Percentiles rank a stretch among this genome's conserved stretches.
Evolutionary conservation across 2,797 vertebrate species (phyloP).

Genomic region (Sebastes miniatus): DNA sequence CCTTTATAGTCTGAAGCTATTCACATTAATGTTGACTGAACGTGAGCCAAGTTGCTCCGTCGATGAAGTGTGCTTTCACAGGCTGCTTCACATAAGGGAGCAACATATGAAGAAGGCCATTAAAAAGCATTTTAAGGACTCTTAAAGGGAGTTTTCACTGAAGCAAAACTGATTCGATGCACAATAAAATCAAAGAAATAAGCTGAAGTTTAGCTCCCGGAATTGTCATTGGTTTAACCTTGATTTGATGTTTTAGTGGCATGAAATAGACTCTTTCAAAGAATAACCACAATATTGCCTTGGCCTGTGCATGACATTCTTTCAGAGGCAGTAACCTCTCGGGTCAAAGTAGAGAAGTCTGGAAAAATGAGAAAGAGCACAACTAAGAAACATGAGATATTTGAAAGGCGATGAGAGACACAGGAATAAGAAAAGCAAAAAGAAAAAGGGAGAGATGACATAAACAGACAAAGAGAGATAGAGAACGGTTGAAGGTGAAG

Average conservation of each 20-base stretch:
- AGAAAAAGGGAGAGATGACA: constrained; percentile 43
- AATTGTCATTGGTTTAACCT: constrained; percentile 50
- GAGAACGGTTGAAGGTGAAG: constrained; percentile 69
- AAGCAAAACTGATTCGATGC: constrained; percentile 39
- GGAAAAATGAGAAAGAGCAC: constrained; percentile 58
- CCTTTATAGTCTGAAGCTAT: constrained; percentile 30
- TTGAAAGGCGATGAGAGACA: constrained; percentile 45
- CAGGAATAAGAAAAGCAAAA: constrained; percentile 32
- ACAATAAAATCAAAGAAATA: constrained; percentile 38
- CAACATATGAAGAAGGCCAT: constrained; percentile 37
- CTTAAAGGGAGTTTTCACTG: constrained; percentile 24
- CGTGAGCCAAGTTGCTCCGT: constrained; percentile 52
- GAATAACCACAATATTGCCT: constrained; percentile 67
- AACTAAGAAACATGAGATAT: constrained; percentile 53
- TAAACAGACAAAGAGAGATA: constrained; percentile 58
- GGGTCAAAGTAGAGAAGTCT: constrained; percentile 59
- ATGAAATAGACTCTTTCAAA: constrained; percentile 70
- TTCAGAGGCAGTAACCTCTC: constrained; percentile 52
- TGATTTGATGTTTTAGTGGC: constrained; percentile 57
- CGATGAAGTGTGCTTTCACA: constrained; percentile 38
- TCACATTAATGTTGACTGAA: constrained; percentile 63
- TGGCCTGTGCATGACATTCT: constrained; percentile 64
- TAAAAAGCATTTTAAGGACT: constrained; percentile 42
- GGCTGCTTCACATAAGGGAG: constrained; percentile 33
- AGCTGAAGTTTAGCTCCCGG: constrained; percentile 30